Conservation (phyloP, 1,140 invertebrate species). For the Panagrolaimus sp. region DNA sequence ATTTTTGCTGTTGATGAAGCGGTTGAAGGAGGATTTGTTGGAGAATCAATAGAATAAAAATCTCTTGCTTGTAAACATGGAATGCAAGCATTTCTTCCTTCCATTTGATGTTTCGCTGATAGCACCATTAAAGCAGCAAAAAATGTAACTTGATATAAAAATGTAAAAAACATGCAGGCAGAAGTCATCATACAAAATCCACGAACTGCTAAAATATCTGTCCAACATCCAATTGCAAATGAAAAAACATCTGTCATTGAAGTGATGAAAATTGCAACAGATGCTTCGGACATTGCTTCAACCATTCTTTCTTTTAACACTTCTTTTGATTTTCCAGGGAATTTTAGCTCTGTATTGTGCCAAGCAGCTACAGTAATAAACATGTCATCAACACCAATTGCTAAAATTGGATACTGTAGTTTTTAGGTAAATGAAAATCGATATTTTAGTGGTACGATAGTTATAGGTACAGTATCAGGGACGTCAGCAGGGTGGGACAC, state of each 20-base stretch:
- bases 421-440: background rate
- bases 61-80: conserved; percentile 51
- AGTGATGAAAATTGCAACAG: conserved; percentile 60
- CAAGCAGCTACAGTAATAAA: conserved; percentile 63
- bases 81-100: conserved; percentile 56
- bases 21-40: background rate
- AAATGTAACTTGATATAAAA: conserved; percentile 60
- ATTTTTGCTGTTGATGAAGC: conserved; percentile 1
- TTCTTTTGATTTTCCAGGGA: conserved; percentile 46
- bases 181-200: conserved; percentile 60
- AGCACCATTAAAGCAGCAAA: conserved; percentile 61
- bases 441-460: too few species aligned
- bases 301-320: conserved; percentile 56
- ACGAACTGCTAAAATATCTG: conserved; percentile 57
- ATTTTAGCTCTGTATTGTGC: conserved; percentile 58
- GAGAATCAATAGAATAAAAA: conserved; percentile 20
- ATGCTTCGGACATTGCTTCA: conserved; percentile 57
- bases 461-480: too few species aligned
- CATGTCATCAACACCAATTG: conserved; percentile 65
- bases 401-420: conserved; percentile 54
- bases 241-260: conserved; percentile 58
- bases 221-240: conserved; percentile 54
- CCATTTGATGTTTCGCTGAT: conserved; percentile 56
- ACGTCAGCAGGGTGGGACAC: too few species aligned
- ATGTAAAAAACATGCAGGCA: conserved; percentile 59